Percentiles rank a stretch among this genome's conserved stretches.
These are phyloP conservation scores for Malacoraja senta DNA, from an alignment of 2,797 vertebrate species.

Conservation along the genomic window DNA sequence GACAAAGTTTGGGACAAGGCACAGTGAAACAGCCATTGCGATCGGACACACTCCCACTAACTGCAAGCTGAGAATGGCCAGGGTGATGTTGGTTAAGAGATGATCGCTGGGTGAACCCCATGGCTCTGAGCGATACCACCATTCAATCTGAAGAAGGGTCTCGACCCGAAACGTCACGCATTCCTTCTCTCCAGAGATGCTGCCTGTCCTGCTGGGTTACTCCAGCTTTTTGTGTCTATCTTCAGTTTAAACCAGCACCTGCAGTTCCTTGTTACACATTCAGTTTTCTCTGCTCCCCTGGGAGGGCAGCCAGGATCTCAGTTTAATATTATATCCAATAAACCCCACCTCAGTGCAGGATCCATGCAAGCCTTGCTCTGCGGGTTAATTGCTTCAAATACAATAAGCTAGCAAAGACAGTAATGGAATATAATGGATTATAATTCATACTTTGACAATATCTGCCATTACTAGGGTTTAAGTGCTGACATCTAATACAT, in stretches of 20 bases:
- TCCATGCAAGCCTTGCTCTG: background rate
- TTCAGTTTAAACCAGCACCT: too few species aligned
- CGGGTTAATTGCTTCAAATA: background rate
- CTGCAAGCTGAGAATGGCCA: background rate
- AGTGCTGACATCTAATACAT: conserved; percentile 26
- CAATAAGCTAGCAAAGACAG: background rate
- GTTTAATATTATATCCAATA: background rate
- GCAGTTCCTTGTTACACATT: too few species aligned
- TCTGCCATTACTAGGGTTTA: conserved; percentile 5
- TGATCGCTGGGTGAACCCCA: background rate
- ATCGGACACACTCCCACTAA: background rate
- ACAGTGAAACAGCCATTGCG: too few species aligned
- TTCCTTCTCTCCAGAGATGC: too few species aligned
- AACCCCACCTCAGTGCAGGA: background rate
- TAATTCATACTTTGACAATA: conserved; percentile 25
- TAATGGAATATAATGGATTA: conserved; percentile 23
- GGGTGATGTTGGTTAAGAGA: background rate
- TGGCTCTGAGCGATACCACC: background rate
- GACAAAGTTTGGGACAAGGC: too few species aligned
- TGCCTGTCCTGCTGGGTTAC: too few species aligned
- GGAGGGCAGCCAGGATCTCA: background rate
- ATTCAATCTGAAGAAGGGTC: too few species aligned
- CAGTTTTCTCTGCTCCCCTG: too few species aligned
- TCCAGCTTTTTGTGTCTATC: too few species aligned
- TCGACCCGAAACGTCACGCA: too few species aligned